Base-by-base conservation (phyloP, 2,113 vertebrate species). In the Oxygymnocypris stewartii region DNA sequence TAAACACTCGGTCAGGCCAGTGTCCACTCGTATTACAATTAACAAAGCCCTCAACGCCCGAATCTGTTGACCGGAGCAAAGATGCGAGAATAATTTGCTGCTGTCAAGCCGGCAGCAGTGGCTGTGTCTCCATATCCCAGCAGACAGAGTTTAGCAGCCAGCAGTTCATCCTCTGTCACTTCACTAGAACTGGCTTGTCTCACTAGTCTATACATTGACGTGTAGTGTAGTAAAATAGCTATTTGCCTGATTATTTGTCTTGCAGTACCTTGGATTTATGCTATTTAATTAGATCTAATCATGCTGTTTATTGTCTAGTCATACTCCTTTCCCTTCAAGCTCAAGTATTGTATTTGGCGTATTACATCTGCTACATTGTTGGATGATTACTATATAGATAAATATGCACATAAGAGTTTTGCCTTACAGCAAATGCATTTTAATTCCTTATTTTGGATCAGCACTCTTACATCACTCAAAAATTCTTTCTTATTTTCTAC, bases 1-100 rank as follows among this genome's bases (percentile, higher is more conserved):
- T 85, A 85, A 85, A 86, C 76, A 86, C 84, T 80, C 13, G 13
- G 76, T 80, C 84, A 61, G 75, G 75, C 74, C 49, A 71, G 16
- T 71, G 81, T 87, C 73, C 82, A 69, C 61, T 84, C 82, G 25
- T 51, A 78, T 69, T 87, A 69, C 44, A 25, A 47, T 83, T 65
- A 78, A 25, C 49, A 65, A 84, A 71, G 74, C 61, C 71, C 74
- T 61, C n/a, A 42, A 35, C 4, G 3, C 63, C 42, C 35, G 23
- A 44, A n/a, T 57, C 51, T 51, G 61, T 31, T 49, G 75, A 84
- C 81, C 42, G 9, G 23, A 69, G 42, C 71, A 51, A 87, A 81
- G 74, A 57, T 6, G 71, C 20, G 23, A n/a, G 71, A 61, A 83
- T 78, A 83, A 47, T 82, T 40, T 84, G 54, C 11, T 51, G 54